Percentiles rank a stretch among this genome's conserved stretches.
Conservation (phyloP, 2,797 vertebrate genomes). For the Myripristis jacobus region DNA sequence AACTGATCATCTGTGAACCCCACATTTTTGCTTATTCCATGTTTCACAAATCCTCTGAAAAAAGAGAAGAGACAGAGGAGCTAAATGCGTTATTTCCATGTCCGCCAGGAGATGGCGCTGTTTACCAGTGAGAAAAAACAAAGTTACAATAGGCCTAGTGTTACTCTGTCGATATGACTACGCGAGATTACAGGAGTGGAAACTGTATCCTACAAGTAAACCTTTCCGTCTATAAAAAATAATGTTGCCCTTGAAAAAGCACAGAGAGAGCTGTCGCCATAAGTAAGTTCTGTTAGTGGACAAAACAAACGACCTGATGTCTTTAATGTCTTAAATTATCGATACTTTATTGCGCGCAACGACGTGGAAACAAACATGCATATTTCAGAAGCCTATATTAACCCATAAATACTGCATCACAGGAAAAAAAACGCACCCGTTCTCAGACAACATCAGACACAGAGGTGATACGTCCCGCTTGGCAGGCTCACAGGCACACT, state of each 20-base stretch:
- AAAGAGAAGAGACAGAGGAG: background rate
- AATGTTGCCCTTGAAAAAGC: constrained; percentile 34
- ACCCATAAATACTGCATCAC: too few species aligned
- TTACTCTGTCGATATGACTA: too few species aligned
- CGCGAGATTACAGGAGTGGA: too few species aligned
- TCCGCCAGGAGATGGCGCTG: constrained; percentile 61
- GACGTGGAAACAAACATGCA: too few species aligned
- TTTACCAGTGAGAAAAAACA: constrained; percentile 25
- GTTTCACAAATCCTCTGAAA: background rate
- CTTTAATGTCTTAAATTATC: background rate
- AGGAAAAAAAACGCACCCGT: too few species aligned
- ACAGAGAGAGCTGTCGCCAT: too few species aligned
- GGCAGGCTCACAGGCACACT: background rate
- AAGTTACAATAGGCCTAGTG: background rate
- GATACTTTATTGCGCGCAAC: too few species aligned
- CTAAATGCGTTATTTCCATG: background rate
- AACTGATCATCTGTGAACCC: constrained; percentile 32
- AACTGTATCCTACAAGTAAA: too few species aligned
- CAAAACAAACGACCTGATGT: constrained; percentile 5
- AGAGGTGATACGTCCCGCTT: too few species aligned
- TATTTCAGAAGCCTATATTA: too few species aligned
- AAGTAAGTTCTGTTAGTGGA: background rate
- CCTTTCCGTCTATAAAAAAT: background rate
- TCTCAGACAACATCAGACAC: too few species aligned
- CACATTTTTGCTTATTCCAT: too few species aligned